phyloP scores from a whole-genome alignment of 2,888 invertebrate species.

The Ischnura elegans region DNA sequence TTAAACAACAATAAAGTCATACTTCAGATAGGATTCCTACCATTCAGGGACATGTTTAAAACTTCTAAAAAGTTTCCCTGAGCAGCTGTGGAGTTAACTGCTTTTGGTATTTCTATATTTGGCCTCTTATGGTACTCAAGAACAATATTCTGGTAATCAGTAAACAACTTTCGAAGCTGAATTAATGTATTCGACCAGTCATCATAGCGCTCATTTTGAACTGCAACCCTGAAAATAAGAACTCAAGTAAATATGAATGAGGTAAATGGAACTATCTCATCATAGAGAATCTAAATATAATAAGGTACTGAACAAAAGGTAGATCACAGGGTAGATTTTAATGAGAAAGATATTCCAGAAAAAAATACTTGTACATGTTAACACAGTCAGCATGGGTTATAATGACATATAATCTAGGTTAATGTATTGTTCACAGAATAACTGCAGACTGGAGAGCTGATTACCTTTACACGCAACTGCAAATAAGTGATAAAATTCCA shows the following conservation, averaged over 20 bases:
- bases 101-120: constrained; percentile 86
- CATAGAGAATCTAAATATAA: too few species aligned
- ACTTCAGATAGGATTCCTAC: constrained; percentile 78
- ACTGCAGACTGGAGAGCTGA: too few species aligned
- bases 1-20: neutral
- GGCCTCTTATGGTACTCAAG: constrained; percentile 91
- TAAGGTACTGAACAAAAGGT: too few species aligned
- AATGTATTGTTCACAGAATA: too few species aligned
- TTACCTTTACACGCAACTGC: too few species aligned
- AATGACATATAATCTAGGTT: too few species aligned
- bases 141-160: constrained; percentile 93
- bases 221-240: constrained; percentile 86
- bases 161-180: constrained; percentile 91
- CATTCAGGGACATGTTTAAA: constrained; percentile 98
- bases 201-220: constrained; percentile 98
- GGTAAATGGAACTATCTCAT: too few species aligned
- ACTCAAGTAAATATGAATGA: neutral
- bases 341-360: too few species aligned
- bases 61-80: constrained; percentile 99
- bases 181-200: constrained; percentile 97
- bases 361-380: too few species aligned
- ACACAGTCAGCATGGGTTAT: too few species aligned
- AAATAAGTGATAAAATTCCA: too few species aligned
- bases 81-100: constrained; percentile 92
- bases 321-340: too few species aligned